Base-by-base conservation (phyloP, 2,797 vertebrate genomes). In the Melopsittacus undulatus region DNA sequence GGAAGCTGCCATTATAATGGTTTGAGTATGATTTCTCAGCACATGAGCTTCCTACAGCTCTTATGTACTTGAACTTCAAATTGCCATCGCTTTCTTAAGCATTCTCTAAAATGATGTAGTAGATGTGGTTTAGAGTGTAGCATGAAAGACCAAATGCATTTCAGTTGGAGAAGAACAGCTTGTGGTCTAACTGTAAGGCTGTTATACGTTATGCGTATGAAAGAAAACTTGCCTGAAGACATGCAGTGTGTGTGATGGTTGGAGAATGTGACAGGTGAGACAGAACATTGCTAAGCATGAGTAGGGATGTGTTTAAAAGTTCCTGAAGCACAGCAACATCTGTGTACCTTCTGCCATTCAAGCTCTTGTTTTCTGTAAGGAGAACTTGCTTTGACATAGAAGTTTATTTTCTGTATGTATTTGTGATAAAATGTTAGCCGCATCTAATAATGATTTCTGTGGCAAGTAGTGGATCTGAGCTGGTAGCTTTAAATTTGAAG, bases 131-230 rank as follows among this genome's bases (percentile, higher is more conserved):
- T 74, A 74, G 36, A 30, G n/a, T 30, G 12, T 52, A 73, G 52
- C 8, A 5, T 14, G 38, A 36, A 82, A 76, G 46, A 73, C 26
- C 40, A 36, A 45, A 66, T 15, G 12, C 54, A 17, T 72, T 78
- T 46, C 1, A 12, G 30, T 27, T 81, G 27, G 40, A 78, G 77
- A 84, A 95, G 54, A 62, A 40, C 46, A 51, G 30, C 67, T 79
- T 93, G 87, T 81, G 62, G 38, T 92, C n/a, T 79, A 85, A 63
- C 79, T 75, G 34, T 82, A 48, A 86, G 45, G 49, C 76, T 91
- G 6, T 85, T 78, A 68, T 2, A 1, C 13, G 2, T 66, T 52
- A 88, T 40, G 24, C 7, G 3, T n/a, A 2, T 2, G 1, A 36
- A 76, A 32, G 87, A 84, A 69, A 63, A 56, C 63, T 87, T 87